A percentile compares a stretch with the other conserved stretches of the same genome.
phyloP scores from a whole-genome alignment of 2,888 invertebrate genomes.

The Acrocyrtus sp. region DNA sequence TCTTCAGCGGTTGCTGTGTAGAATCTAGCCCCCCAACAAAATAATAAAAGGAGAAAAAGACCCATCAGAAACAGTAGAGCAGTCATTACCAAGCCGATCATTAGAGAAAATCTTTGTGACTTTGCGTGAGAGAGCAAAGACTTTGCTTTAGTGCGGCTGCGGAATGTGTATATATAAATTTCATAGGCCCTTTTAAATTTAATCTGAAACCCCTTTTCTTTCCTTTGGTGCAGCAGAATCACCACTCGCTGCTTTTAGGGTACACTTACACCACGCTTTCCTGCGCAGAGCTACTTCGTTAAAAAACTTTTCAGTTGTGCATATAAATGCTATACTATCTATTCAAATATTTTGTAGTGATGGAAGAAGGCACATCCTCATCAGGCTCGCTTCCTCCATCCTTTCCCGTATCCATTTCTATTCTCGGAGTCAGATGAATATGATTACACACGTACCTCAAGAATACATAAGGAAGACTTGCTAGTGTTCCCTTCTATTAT shows the following conservation, averaged over 20 bases:
- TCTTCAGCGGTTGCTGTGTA: too few species aligned
- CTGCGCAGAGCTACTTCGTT: constrained; percentile 35
- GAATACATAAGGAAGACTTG: too few species aligned
- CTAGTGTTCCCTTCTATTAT: too few species aligned
- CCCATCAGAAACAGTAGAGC: constrained; percentile 28
- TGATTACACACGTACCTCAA: constrained; percentile 35
- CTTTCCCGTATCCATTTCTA: too few species aligned
- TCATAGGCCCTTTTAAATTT: not conserved
- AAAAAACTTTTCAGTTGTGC: constrained; percentile 33
- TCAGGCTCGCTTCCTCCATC: not conserved
- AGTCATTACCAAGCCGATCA: constrained; percentile 32
- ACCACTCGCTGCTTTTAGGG: not conserved
- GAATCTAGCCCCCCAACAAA: too few species aligned
- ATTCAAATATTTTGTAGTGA: constrained; percentile 29
- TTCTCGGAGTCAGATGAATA: constrained; percentile 25
- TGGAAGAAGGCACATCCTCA: constrained; percentile 3
- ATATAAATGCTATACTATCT: too few species aligned
- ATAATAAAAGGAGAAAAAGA: too few species aligned
- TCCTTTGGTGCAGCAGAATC: constrained; percentile 2
- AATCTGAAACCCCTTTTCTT: not conserved
- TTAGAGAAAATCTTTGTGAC: constrained; percentile 19
- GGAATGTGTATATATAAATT: too few species aligned
- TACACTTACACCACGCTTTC: not conserved
- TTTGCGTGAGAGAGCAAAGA: too few species aligned
- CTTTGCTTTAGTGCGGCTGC: too few species aligned